Evolutionary conservation across 2,888 invertebrate genomes (phyloP), one percentile per base, ranked within the genome.

Genomic region (Lampropteryx suffumata): DNA sequence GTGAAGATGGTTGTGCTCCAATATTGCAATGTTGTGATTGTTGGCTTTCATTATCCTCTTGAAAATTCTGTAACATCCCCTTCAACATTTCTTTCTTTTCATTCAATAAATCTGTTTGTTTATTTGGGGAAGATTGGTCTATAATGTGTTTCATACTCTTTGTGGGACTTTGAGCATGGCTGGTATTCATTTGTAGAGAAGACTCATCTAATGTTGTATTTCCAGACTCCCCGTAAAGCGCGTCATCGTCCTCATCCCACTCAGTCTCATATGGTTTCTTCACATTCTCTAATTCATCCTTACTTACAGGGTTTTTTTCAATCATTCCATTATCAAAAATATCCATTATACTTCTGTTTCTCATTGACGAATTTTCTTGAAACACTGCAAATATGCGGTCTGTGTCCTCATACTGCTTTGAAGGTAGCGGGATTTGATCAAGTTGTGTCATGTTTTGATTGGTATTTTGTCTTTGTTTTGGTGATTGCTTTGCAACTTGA

Each of bases 221-320:
- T 49, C 37, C 49, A 17, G 71, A 55, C 43, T 80, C 79, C 60
- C 78, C 82, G 61, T 91, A 91, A 17, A 91, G 78, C 47, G 82
- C 90, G 57, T 90, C 90, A 62, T 91, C 90, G 61, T 90, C 90
- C 46, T 84, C 88, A 66, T 90, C 82, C 90, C 90, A 88, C 46
- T 80, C 71, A 43, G 72, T 71, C 59, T 85, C 84, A 62, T 79
- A 81, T 29, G 52, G 66, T 75, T 76, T 83, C 29, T 64, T 68
- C 12, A 68, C 60, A 64, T 55, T 70, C 37, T 83, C 71, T 26
- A 70, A 51, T 34, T 76, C 70, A 57, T 74, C 64, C 27, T 57
- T 61, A 30, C n/a, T 51, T 43, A 83, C 79, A 43, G 79, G 71
- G 59, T 75, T 80, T 26, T 66, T 65, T 32, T 67, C 52, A 27